These are phyloP conservation scores for Nothocercus julius DNA, from an alignment of 2,113 vertebrate genomes.

Conservation along the genomic window DNA sequence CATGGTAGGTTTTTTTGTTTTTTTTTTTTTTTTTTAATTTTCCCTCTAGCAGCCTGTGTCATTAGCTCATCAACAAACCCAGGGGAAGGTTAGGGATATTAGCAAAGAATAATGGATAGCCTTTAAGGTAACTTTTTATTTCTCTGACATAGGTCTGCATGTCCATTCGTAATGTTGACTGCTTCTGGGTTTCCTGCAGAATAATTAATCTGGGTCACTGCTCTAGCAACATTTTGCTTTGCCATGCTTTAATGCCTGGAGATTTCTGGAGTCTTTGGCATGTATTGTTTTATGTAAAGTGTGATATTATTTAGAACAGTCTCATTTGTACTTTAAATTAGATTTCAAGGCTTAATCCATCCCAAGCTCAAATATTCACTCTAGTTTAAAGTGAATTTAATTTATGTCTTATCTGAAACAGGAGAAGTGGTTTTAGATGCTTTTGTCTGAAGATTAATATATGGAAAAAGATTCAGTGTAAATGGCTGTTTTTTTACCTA, in stretches of 20 bases:
- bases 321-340: constrained; percentile 6
- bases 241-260: neutral
- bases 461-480: neutral
- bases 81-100: neutral
- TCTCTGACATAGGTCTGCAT: neutral
- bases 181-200: constrained; percentile 24
- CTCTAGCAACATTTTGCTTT: neutral
- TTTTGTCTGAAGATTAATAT: neutral
- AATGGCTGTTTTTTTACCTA: neutral
- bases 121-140: constrained; percentile 21
- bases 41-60: neutral
- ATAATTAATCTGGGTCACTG: constrained; percentile 28
- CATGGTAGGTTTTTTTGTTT: neutral
- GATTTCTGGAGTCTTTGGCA: neutral
- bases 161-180: neutral
- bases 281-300: neutral
- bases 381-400: neutral
- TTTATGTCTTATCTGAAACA: neutral
- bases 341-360: constrained; percentile 16
- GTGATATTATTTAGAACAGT: neutral
- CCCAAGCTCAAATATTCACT: neutral
- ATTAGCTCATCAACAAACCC: constrained; percentile 17
- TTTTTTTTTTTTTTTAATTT: neutral
- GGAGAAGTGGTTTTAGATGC: neutral
- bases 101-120: neutral